These are phyloP conservation scores for Lates calcarifer DNA, from an alignment of 2,113 vertebrate genomes.

Conservation along the genomic window DNA sequence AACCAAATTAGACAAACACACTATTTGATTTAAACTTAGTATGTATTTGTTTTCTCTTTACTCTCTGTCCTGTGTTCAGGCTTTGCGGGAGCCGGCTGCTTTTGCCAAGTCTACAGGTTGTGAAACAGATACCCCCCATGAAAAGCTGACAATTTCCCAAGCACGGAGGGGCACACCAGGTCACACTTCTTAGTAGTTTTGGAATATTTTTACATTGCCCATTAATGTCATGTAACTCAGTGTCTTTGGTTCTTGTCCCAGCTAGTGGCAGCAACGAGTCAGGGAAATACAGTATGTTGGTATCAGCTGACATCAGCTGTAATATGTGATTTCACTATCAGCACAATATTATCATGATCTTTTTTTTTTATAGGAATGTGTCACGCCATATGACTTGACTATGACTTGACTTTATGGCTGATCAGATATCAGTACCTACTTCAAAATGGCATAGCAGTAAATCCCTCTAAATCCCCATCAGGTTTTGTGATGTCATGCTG, in stretches of 20 bases:
- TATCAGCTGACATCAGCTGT: conserved; percentile 26
- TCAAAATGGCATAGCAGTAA: neutral
- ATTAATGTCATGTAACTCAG: neutral
- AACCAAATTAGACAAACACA: neutral
- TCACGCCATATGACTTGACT: neutral
- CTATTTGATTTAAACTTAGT: neutral
- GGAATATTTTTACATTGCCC: neutral
- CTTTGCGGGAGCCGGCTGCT: conserved; percentile 88
- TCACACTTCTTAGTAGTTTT: conserved; percentile 63
- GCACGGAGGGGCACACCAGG: conserved; percentile 93
- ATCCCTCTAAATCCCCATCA: neutral
- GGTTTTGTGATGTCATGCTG: neutral
- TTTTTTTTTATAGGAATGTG: neutral
- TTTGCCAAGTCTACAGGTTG: conserved; percentile 89
- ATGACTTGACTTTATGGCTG: too few relatives aligned
- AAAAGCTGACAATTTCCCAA: conserved; percentile 91
- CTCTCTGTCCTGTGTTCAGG: conserved; percentile 80
- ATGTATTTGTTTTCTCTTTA: neutral
- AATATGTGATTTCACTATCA: neutral
- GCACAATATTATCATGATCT: neutral
- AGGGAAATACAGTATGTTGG: neutral
- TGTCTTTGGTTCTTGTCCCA: neutral
- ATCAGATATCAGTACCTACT: neutral
- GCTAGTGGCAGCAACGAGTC: neutral
- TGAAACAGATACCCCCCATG: conserved; percentile 87